Conservation (phyloP, 2,113 vertebrate genomes). For the Perognathus longimembris region DNA sequence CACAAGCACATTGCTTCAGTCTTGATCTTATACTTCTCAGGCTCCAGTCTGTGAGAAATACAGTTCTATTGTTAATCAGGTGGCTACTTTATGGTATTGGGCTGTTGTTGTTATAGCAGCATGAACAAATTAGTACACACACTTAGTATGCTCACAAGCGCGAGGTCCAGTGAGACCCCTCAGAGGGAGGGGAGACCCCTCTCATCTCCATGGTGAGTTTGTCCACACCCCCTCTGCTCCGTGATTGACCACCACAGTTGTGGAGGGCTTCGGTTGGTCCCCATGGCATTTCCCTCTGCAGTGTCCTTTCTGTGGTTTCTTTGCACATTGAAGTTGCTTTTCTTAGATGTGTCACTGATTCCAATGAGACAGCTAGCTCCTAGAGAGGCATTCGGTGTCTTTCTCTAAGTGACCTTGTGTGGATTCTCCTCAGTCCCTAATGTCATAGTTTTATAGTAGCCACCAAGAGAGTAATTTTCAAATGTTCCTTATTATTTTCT, state of each 20-base stretch:
- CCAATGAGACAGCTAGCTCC: constrained; percentile 2
- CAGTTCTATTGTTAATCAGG: not conserved
- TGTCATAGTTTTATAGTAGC: not conserved
- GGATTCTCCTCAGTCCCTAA: not conserved
- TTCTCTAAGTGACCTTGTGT: constrained; percentile 12
- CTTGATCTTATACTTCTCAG: not conserved
- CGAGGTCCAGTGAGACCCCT: accelerated
- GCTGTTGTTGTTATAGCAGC: not conserved
- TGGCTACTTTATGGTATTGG: not conserved
- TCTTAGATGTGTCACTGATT: not conserved
- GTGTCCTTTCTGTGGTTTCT: constrained; percentile 9
- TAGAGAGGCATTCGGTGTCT: not conserved
- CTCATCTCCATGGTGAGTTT: accelerated
- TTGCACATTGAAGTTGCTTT: not conserved
- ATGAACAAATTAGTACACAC: not conserved
- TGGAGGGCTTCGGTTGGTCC: accelerated
- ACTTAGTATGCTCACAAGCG: not conserved
- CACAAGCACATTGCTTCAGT: not conserved
- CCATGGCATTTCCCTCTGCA: not conserved
- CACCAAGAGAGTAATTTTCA: not conserved
- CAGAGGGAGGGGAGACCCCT: no score
- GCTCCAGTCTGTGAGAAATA: not conserved
- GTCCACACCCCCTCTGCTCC: accelerated
- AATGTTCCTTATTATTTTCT: not conserved
- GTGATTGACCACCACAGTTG: not conserved